A percentile compares a stretch with the other conserved stretches of the same genome.
These are phyloP conservation scores for Furcula furcula DNA, from an alignment of 2,888 invertebrate species.

Conservation along the genomic window DNA sequence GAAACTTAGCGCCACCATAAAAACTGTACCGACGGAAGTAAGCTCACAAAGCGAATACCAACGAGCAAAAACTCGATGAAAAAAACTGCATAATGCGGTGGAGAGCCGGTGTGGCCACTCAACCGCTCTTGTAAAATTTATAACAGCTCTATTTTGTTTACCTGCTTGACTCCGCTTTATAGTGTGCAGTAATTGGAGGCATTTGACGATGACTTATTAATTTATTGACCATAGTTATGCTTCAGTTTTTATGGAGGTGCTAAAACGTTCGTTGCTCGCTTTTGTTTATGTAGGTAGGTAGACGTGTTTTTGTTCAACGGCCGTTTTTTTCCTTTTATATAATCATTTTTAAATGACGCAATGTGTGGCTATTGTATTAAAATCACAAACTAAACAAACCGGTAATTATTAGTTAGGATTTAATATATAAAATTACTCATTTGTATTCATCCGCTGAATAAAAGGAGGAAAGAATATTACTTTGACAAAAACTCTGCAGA, in stretches of 20 bases:
- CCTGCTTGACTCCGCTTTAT: slow-evolving; percentile 73
- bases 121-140: slow-evolving; percentile 77
- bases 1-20: slow-evolving; percentile 75
- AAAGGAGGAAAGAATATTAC: too few species aligned
- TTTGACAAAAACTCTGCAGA: too few species aligned
- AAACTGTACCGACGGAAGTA: slow-evolving; percentile 73
- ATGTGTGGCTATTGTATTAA: slow-evolving; percentile 13
- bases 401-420: too few species aligned
- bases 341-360: slow-evolving; percentile 21
- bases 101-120: slow-evolving; percentile 59
- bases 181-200: slow-evolving; percentile 75
- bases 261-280: slow-evolving; percentile 61
- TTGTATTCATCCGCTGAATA: too few species aligned
- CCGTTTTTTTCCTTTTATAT: slow-evolving; percentile 19
- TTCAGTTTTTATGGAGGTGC: slow-evolving; percentile 75
- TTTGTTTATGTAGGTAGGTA: slow-evolving; percentile 39
- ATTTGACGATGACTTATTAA: slow-evolving; percentile 80
- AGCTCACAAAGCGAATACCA: slow-evolving; percentile 75
- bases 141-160: slow-evolving; percentile 80
- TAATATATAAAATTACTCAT: too few species aligned
- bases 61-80: slow-evolving; percentile 64
- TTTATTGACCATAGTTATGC: slow-evolving; percentile 74
- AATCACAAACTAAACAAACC: too few species aligned
- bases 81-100: slow-evolving; percentile 76
- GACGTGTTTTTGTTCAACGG: slow-evolving; percentile 17